phyloP scores from a whole-genome alignment of 2,797 vertebrate genomes.

The Margarornis squamiger region DNA sequence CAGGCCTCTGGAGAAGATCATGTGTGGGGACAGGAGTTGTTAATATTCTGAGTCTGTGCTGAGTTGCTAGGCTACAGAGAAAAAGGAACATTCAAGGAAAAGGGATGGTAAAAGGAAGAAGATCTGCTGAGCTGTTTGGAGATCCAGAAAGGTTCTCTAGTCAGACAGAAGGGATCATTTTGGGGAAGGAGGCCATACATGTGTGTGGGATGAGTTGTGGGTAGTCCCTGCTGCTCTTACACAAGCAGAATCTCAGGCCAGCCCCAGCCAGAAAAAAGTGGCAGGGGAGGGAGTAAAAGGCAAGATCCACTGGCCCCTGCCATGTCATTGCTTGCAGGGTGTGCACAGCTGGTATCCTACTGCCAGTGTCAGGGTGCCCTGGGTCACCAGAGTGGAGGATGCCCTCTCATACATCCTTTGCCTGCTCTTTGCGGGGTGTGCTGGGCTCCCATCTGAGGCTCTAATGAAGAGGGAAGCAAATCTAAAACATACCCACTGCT shows the following conservation, averaged over 20 bases:
- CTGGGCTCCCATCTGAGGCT: neutral
- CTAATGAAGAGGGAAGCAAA: neutral
- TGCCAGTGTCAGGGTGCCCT: neutral
- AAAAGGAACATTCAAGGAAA: slow-evolving; percentile 69
- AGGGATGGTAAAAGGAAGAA: slow-evolving; percentile 34
- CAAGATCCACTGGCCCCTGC: neutral
- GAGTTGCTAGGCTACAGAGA: slow-evolving; percentile 72
- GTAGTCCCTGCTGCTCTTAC: neutral
- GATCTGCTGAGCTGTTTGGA: slow-evolving; percentile 42
- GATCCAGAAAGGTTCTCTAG: slow-evolving; percentile 5
- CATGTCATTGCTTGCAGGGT: fast-evolving
- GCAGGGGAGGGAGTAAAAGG: neutral
- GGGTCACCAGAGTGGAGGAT: neutral
- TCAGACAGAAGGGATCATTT: neutral
- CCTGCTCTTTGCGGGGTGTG: neutral
- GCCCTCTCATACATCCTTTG: neutral
- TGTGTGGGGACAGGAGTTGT: slow-evolving; percentile 55
- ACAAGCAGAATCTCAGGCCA: neutral
- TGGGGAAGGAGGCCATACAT: neutral
- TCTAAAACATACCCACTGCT: neutral
- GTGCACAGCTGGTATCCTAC: neutral
- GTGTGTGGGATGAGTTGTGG: neutral
- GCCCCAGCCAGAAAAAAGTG: neutral
- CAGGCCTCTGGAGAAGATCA: slow-evolving; percentile 49
- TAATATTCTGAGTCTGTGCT: slow-evolving; percentile 65